These are phyloP conservation scores for Pollenia griseotomentosa DNA, from an alignment of 2,888 invertebrate species.

Conservation along the genomic window DNA sequence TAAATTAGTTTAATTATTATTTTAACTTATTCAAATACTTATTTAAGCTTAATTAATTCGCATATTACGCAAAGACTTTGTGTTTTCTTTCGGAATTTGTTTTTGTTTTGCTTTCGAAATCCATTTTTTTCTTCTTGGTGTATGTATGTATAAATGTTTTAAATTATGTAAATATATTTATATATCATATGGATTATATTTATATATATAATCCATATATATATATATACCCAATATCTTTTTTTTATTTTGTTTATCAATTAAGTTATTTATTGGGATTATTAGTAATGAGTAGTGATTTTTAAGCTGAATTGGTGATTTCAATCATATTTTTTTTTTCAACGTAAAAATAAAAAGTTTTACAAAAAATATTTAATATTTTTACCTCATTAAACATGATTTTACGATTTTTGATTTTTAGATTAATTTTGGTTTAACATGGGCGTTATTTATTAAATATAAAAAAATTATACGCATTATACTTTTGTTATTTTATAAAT, in stretches of 20 bases:
- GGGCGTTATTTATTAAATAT: constrained; percentile 16
- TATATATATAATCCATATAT: neutral
- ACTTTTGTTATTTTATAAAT: constrained; percentile 21
- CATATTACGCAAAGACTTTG: constrained; percentile 36
- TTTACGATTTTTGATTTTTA: neutral
- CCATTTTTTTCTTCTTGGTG: constrained; percentile 48
- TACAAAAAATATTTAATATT: neutral
- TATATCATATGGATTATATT: constrained; percentile 36
- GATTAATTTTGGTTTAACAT: constrained; percentile 19
- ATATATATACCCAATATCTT: constrained; percentile 1
- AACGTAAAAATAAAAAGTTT: constrained; percentile 4
- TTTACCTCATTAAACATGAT: constrained; percentile 39
- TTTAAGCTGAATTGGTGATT: constrained; percentile 30
- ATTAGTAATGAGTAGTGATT: constrained; percentile 21
- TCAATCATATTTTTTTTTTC: constrained; percentile 27
- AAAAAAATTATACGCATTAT: constrained; percentile 4
- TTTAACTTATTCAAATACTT: constrained; percentile 62
- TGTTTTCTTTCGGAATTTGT: constrained; percentile 37
- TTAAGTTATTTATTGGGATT: constrained; percentile 13
- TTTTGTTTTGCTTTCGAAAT: constrained; percentile 19
- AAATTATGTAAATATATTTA: constrained; percentile 26
- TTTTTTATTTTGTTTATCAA: constrained; percentile 1
- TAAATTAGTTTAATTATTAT: constrained; percentile 58
- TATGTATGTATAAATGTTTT: constrained; percentile 70
- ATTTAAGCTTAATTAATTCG: constrained; percentile 66